phyloP scores from a whole-genome alignment of 2,113 vertebrate genomes.

The Lampris incognitus region DNA sequence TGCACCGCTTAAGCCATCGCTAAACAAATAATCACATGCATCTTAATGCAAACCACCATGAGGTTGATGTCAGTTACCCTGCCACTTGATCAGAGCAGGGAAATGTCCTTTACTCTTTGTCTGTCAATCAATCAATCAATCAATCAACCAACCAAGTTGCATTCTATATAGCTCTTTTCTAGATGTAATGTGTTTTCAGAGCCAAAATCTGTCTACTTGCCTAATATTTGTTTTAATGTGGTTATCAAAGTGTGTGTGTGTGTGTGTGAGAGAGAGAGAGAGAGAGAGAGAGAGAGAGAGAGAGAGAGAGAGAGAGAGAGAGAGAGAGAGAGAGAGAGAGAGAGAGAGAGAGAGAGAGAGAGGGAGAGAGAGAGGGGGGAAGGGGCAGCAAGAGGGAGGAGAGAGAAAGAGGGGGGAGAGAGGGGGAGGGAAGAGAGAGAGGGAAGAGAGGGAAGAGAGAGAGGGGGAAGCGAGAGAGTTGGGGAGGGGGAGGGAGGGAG shows the following conservation, averaged over 20 bases:
- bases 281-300: not conserved
- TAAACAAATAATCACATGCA: conserved; percentile 53
- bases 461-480: not conserved
- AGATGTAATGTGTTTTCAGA: too few species aligned
- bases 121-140: too few species aligned
- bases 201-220: too few species aligned
- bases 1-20: not conserved
- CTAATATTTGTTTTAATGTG: too few species aligned
- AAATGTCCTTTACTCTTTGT: conserved; percentile 1
- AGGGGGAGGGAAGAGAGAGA: not conserved
- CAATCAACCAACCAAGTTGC: too few species aligned
- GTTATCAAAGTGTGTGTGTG: not conserved
- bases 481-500: too few species aligned
- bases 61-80: conserved; percentile 14
- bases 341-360: not conserved
- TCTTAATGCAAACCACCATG: not conserved
- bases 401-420: not conserved
- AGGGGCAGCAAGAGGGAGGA: too few species aligned
- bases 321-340: not conserved
- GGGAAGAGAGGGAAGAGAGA: not conserved
- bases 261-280: not conserved
- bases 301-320: not conserved
- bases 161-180: too few species aligned
- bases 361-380: not conserved
- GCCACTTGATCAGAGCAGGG: conserved; percentile 14